Evolutionary conservation across 2,113 vertebrate species (phyloP).

Genomic region (Rhinolophus ferrumequinum): DNA sequence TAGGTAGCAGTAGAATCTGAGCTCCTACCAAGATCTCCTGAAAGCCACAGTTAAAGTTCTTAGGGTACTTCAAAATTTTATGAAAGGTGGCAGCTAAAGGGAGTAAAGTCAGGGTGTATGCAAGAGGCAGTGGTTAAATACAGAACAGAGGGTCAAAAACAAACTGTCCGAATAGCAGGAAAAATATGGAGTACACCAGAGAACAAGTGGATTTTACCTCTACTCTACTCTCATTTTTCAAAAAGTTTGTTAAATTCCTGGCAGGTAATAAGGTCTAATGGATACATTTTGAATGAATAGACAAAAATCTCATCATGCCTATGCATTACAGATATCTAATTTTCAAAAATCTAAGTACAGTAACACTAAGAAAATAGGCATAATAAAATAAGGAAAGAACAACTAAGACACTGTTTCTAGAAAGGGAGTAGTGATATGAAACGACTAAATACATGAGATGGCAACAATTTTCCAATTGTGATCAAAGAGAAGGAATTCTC

Average conservation of each 20-base stretch:
- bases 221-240: conserved; percentile 35
- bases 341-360: not conserved
- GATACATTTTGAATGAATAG: conserved; percentile 42
- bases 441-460: conserved; percentile 13
- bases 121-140: not conserved
- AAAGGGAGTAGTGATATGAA: conserved; percentile 17
- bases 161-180: not conserved
- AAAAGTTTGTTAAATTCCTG: conserved; percentile 40
- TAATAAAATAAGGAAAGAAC: conserved; percentile 12
- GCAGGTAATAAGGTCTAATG: conserved; percentile 15
- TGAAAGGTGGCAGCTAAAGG: not conserved
- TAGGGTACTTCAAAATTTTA: not conserved
- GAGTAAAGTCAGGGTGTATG: not conserved
- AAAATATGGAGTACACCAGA: not conserved
- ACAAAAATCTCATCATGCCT: conserved; percentile 1
- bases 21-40: conserved; percentile 6
- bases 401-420: not conserved
- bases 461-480: conserved; percentile 30
- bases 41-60: conserved; percentile 43
- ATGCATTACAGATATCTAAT: not conserved
- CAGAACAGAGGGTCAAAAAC: conserved; percentile 29
- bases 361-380: conserved; percentile 28
- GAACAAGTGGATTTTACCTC: conserved; percentile 13
- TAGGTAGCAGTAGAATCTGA: conserved; percentile 43
- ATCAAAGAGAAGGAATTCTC: conserved; percentile 10